Percentiles rank a stretch among this genome's conserved stretches.
Evolutionary conservation across 2,113 vertebrate genomes (phyloP).

Genomic region (Chiloscyllium plagiosum): DNA sequence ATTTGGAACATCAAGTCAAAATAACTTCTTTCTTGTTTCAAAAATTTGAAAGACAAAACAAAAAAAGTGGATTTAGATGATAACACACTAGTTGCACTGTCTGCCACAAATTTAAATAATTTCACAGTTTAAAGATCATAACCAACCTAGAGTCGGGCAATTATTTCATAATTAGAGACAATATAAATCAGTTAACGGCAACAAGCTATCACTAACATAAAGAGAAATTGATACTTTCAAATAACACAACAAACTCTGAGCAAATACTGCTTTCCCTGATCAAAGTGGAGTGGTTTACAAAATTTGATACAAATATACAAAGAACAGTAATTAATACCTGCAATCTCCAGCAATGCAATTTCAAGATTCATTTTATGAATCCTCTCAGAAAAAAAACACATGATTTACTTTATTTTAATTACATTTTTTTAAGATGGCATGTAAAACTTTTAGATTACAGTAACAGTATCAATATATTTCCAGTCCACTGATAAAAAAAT

Average conservation of each 20-base stretch:
- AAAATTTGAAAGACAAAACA: background rate
- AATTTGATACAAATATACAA: background rate
- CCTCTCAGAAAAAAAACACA: background rate
- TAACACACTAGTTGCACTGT: background rate
- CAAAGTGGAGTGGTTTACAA: background rate
- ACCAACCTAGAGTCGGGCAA: background rate
- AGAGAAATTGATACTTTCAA: background rate
- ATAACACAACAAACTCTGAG: no score
- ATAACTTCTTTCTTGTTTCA: background rate
- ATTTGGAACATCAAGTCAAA: background rate
- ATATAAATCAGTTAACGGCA: background rate
- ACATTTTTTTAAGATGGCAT: background rate
- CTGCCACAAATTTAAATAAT: background rate
- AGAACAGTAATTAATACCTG: background rate
- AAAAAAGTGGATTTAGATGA: background rate
- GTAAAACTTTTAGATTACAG: background rate
- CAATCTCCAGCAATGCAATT: background rate
- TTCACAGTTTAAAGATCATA: background rate
- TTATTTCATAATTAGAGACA: background rate
- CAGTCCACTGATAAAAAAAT: background rate
- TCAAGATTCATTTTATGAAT: background rate
- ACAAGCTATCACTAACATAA: background rate
- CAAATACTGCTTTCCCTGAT: background rate
- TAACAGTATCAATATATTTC: background rate
- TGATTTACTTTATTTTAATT: background rate